Conservation (phyloP, 2,797 vertebrate species). For the Heliangelus exortis region DNA sequence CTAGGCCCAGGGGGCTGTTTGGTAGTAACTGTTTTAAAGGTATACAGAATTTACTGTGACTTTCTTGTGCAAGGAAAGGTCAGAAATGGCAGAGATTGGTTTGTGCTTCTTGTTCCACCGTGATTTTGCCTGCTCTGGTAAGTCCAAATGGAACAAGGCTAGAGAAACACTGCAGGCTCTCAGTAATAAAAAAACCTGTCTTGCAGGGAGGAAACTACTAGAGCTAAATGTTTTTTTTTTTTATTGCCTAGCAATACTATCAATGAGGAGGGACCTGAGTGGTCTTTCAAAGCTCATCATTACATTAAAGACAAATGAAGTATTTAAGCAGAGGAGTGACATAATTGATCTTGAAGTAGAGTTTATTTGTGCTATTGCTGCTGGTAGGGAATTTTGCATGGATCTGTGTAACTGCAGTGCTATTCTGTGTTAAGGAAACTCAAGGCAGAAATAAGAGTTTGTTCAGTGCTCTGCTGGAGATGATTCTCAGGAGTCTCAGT, state of each 20-base stretch:
- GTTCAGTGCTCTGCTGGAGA: background rate
- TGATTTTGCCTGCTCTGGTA: background rate
- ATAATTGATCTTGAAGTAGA: background rate
- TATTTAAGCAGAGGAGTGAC: background rate
- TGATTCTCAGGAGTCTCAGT: background rate
- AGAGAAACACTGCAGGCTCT: background rate
- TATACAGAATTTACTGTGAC: background rate
- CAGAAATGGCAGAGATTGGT: background rate
- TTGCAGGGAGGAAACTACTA: background rate
- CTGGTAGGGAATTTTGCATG: background rate
- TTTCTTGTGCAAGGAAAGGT: background rate
- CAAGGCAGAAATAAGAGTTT: background rate
- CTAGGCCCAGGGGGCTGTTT: background rate
- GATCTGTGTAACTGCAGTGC: background rate
- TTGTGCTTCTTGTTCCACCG: background rate
- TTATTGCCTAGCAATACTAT: background rate
- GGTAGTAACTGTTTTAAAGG: background rate
- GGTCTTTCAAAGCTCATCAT: background rate
- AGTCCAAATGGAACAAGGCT: background rate
- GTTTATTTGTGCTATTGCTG: background rate
- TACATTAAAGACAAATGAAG: background rate
- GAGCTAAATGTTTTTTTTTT: background rate
- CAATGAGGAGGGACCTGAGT: background rate
- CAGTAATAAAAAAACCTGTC: background rate
- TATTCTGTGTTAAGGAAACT: background rate